Base-by-base conservation (phyloP, 2,797 vertebrate species). In the Danionella dracula region DNA sequence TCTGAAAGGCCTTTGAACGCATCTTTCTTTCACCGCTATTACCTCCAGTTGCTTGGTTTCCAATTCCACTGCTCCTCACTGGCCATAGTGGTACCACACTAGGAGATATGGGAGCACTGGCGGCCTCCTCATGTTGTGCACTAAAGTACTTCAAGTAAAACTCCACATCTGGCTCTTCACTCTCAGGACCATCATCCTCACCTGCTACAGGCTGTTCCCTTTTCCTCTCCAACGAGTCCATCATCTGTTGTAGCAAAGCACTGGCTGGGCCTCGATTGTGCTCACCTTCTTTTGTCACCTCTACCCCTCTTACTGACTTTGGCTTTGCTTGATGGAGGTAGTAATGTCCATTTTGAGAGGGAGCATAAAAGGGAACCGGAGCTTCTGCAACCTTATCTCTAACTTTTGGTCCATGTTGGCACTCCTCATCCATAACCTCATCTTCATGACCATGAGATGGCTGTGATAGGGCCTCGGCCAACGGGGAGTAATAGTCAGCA, bases 81-180 rank as follows among this genome's bases (percentile, higher is more conserved):
- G 86, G 69, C 89, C 88, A 90, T 44, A 83, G 78, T 34, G 86
- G 80, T 50, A 85, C 78, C 75, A 83, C 80, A 71, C 84, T 84
- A 73, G 85, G 84, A 19, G 84, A 63, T 45, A 82, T 89, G 60
- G 91, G 90, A 20, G 76, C 90, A 49, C 92, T 89, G 8, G 90
- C 51, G 38, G 78, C 37, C 1, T 94, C 93, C 11, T 95, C 90
- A 5, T 91, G 91, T 42, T 90, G 93, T 50, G 90, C 83, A 82
- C 91, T 86, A 83, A 97, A 98, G 84, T 97, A 99, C 89, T 97
- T 98, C 93, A 98, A 95, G 92, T 97, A 98, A 94, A 96, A 96
- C 89, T 98, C 95, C 92, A 98, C 88, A 16, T 96, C 93, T 8
- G 84, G 85, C 74, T 91, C 89, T 7, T 97, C 94, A 12, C 90